Base-by-base conservation (phyloP, 2,888 invertebrate species). In the Drosophila maculinotata region DNA sequence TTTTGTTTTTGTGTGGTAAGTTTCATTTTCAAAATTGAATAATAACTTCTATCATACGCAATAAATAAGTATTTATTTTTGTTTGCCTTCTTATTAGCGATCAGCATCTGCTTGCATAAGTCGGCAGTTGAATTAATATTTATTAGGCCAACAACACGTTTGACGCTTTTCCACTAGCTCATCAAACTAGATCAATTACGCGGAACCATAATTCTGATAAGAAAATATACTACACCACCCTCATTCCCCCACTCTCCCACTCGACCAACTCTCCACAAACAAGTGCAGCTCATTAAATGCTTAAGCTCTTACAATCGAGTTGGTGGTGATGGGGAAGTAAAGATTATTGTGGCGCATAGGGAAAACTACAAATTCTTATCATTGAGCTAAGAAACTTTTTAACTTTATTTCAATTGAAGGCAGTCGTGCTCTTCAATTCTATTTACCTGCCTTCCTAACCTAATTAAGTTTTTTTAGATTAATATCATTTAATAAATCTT, bases 101-200 rank as follows among this genome's bases (percentile, higher is more conserved):
- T 56, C 62, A 69, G 73, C 82, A 79, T 76, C 76, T 74, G 62
- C 42, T 53, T 62, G 69, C 56, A 68, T 68, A 63, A 69, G 44
- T 20, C 31, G 45, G 31, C 74, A 76, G 59, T 74, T 80, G 76
- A 64, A 65, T 62, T 68, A 82, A 80, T 79, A 80, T 82, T 80
- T 80, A 79, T 76, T 58, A 60, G 49, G 9, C 23, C 28, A 31
- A 44, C 39, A 52, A 10, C 48, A 17, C 41, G n/a, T 39, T 44
- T 35, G 20, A 33, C 36, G 31, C 38, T 52, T 42, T 20, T 15
- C 17, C 41, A 28, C 23, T n/a, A 36, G 26, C 25, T 17, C 45
- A 44, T 17, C 26, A 57, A 79, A 83, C 57, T 83, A 69, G 82
- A 82, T 84, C 82, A 82, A 82, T 84, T 84, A 74, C 76, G 65